Evolutionary conservation across 2,888 invertebrate genomes (phyloP), one percentile per base, ranked within the genome.

Genomic region (Lottia gigantea): DNA sequence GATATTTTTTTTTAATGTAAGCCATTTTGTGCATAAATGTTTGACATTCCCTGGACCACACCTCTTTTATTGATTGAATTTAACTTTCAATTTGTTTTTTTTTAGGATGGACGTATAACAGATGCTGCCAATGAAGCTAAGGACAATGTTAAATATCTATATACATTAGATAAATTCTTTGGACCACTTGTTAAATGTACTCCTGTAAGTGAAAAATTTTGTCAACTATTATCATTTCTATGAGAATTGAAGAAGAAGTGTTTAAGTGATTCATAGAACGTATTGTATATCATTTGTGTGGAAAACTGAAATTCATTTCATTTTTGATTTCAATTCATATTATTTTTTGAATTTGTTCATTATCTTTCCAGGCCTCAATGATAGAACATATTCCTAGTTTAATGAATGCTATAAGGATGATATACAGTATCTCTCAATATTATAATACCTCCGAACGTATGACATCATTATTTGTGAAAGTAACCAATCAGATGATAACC

Each of bases 401-500:
- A 65, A 90, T 98, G 78, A 96, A 97, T 90, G 97, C 96, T 0
- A 95, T 98, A 8, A 91, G 96, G 26, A 90, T 98, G 80, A 97
- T 98, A 85, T 96, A 97, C 88, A 95, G 94, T 85, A 95, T 97
- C 4, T 98, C 97, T 0, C 95, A 95, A 88, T 97, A 96, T 89
- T 98, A 98, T 86, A 98, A 97, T 86, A 97, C 97, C 0, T 96
- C 97, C 0, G 97, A 98, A 89, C 92, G 97, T 80, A 97, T 97
- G 73, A 97, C 97, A 6, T 96, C 97, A 0, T 91, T 98, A 19
- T 96, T 98, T 94, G 96, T 98, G 49, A 98, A 98, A 91, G 96
- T 98, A 79, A 98, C 97, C 6, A 98, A 98, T 89, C 97, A 98
- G 92, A 97, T 98, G 96, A 97, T 98, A 76, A 95, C 95, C 84